These are phyloP conservation scores for Ganaspis brasiliensis DNA, from an alignment of 2,888 invertebrate genomes.

Conservation along the genomic window DNA sequence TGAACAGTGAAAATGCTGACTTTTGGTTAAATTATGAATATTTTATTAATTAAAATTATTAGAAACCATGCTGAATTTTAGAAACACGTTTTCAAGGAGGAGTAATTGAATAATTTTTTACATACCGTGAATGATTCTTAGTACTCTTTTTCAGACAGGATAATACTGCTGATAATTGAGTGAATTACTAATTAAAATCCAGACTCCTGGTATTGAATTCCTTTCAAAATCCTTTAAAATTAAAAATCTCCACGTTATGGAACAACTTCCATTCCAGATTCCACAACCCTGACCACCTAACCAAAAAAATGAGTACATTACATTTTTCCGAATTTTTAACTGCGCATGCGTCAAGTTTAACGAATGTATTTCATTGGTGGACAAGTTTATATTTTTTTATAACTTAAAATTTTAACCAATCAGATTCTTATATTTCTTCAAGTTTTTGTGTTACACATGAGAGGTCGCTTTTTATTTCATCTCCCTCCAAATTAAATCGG, in stretches of 20 bases:
- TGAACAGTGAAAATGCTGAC: not conserved
- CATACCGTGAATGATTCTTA: constrained; percentile 24
- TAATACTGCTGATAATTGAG: not conserved
- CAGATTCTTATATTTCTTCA: no score
- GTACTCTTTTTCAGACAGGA: constrained; percentile 7
- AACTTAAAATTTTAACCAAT: no score
- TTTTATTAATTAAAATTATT: not conserved
- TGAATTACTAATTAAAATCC: not conserved
- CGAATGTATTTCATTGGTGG: no score
- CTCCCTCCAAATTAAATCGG: no score
- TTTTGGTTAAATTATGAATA: not conserved
- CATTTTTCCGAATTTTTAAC: no score
- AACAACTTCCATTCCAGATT: no score
- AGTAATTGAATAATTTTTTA: not conserved
- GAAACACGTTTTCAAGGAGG: constrained; percentile 24
- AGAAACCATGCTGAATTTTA: constrained; percentile 18
- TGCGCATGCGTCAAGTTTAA: no score
- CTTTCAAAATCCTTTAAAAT: not conserved
- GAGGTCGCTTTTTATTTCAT: no score
- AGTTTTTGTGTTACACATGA: no score
- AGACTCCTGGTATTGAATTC: not conserved
- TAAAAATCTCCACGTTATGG: not conserved
- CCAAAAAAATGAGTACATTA: no score
- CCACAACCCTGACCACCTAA: no score
- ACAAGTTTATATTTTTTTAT: no score